Percentiles rank a stretch among this genome's conserved stretches.
These are phyloP conservation scores for Polyodon spathula DNA, from an alignment of 2,113 vertebrate genomes.

Conservation along the genomic window DNA sequence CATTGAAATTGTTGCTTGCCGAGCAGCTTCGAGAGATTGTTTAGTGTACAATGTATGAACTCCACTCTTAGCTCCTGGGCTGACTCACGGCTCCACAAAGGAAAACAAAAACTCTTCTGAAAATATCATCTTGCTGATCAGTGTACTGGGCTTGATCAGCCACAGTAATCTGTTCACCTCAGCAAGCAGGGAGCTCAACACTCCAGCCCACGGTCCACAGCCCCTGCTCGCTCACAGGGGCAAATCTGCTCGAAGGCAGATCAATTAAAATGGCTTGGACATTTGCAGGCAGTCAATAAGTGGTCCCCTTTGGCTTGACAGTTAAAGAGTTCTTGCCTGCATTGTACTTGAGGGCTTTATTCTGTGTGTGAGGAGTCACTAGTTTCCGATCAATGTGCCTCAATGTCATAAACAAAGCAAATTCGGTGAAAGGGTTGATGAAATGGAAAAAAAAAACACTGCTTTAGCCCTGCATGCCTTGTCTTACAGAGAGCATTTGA, in stretches of 20 bases:
- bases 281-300: conserved; percentile 65
- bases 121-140: conserved; percentile 55
- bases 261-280: conserved; percentile 68
- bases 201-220: conserved; percentile 40
- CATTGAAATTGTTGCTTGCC: too few relatives aligned
- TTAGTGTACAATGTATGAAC: conserved; percentile 17
- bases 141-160: conserved; percentile 55
- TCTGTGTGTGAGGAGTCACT: conserved; percentile 32
- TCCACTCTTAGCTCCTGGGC: conserved; percentile 41
- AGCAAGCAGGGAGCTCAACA: conserved; percentile 44
- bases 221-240: conserved; percentile 14
- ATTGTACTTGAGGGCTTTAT: conserved; percentile 37
- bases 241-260: conserved; percentile 46
- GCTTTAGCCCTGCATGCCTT: conserved; percentile 25
- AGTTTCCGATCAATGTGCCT: conserved; percentile 45
- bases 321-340: conserved; percentile 32
- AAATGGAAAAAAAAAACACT: conserved; percentile 25
- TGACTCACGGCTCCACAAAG: conserved; percentile 39
- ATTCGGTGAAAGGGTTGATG: conserved; percentile 24
- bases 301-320: conserved; percentile 49
- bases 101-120: conserved; percentile 29
- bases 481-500: conserved; percentile 4
- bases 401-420: conserved; percentile 48
- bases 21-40: too few relatives aligned
- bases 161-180: conserved; percentile 56